Evolutionary conservation across 2,888 invertebrate genomes (phyloP), one percentile per base, ranked within the genome.

Genomic region (Agrotis exclamationis): DNA sequence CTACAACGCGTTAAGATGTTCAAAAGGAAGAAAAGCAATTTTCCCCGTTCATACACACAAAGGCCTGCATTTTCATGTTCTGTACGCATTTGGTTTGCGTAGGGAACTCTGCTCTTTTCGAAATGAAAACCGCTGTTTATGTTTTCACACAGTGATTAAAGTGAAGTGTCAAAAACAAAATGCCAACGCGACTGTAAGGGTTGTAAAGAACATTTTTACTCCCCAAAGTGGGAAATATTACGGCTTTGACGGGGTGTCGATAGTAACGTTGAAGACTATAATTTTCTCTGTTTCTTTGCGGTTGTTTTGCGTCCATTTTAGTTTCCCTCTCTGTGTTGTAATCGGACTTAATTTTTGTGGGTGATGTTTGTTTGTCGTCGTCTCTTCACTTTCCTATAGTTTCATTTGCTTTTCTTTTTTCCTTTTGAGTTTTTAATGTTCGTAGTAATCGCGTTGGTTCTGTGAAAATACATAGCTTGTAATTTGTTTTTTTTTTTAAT

Each of bases 101-200:
- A 79, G 84, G 78, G 83, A 91, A 89, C 87, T 85, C 82, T 93
- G 95, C 94, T 95, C 95, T 95, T 93, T 95, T 95, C 90, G 89
- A 91, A 94, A 96, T 95, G 94, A 95, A 89, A 93, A 92, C 88
- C 89, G 91, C 90, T 93, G 94, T 94, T 93, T 94, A 92, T 92
- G 92, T 95, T 89, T 93, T 93, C 93, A 91, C 91, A 91, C 93
- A 90, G 95, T 95, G 95, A 96, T 96, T 96, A 96, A 94, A 95
- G 95, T 93, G 96, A 95, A 96, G 96, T 95, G 95, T 95, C 94
- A 93, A 94, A 94, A 95, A 95, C 94, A 95, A 96, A 95, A 95
- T 94, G 92, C 80, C 76, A 83, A 81, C 78, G 75, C 79, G 59
- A 74, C 79, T 63, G 33, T 5, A 22, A 65, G 66, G 50, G 69